These are phyloP conservation scores for Syncerus caffer DNA, from an alignment of 2,797 vertebrate species.

Conservation along the genomic window DNA sequence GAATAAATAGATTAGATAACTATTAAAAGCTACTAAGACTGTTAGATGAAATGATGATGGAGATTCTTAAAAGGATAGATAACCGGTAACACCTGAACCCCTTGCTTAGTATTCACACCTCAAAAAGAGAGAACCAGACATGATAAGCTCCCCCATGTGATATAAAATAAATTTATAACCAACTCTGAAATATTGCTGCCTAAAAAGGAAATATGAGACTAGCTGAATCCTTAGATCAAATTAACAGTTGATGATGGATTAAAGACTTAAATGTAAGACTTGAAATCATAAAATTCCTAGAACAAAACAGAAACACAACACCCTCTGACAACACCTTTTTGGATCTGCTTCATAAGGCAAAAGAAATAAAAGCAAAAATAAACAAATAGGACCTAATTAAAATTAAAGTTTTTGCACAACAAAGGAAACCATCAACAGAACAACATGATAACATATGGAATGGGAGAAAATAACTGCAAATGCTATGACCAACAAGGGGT, in stretches of 20 bases:
- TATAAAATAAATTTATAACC: not conserved
- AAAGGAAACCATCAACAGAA: not conserved
- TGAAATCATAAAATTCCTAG: not conserved
- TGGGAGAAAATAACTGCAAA: not conserved
- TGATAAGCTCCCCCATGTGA: not conserved
- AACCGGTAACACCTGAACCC: not conserved
- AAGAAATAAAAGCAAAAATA: not conserved
- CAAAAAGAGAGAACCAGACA: not conserved
- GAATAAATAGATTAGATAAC: not conserved
- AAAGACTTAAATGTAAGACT: not conserved
- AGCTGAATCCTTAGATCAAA: not conserved
- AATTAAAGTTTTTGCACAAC: not conserved
- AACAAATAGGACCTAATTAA: not conserved
- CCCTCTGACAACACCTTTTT: not conserved
- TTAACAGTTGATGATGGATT: not conserved
- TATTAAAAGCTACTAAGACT: not conserved
- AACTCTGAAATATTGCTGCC: not conserved
- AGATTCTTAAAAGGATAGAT: not conserved
- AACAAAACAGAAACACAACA: not conserved
- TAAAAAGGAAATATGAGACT: not conserved
- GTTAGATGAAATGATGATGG: not conserved
- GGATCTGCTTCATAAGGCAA: not conserved
- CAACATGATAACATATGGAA: not conserved
- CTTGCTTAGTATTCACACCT: not conserved
- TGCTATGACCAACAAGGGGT: not conserved